Evolutionary conservation across 1,140 invertebrate genomes (phyloP), one percentile per base, ranked within the genome.

Genomic region (Ctenoplectra terminalis): DNA sequence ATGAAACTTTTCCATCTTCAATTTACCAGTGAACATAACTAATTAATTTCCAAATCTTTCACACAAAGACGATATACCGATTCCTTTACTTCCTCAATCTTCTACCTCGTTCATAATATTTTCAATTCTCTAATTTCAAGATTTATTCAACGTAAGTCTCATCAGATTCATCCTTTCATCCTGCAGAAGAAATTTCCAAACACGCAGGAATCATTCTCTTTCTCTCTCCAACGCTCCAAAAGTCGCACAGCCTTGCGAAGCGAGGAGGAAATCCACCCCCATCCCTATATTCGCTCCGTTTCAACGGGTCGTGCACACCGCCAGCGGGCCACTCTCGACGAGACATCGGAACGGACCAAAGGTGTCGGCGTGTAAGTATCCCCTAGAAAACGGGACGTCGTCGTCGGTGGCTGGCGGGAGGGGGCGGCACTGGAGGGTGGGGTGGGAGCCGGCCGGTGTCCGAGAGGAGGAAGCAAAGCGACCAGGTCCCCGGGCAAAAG

Each of bases 401-500:
- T 8, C 66, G 66, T 43, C 2, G 63, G 61, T 5, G 3, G 46
- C 4, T 15, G 23, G 46, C 8, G 26, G 46, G 9, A 17, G 60
- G 20, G 58, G 23, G 34, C 20, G 61, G 61, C 17, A 15, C 23
- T 37, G 56, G 29, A 11, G 29, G 72, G 37, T 64, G 20, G 70
- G 40, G 37, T 73, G 61, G 52, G 72, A 67, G n/a, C 50, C 66
- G 60, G 69, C 70, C 79, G 56, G 74, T 74, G 79, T 76, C 74
- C 83, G 69, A 74, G 75, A 48, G 67, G 72, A 73, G 77, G 46
- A 70, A 34, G 61, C 69, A 58, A 70, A 40, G 74, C 81, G 82
- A 17, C 52, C 63, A 73, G 72, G 67, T 84, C 73, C 78, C 61
- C 85, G 83, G 85, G 83, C 89, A 88, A 90, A 90, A 90, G 87